phyloP scores from a whole-genome alignment of 2,797 vertebrate species.

The Oophaga sylvatica region DNA sequence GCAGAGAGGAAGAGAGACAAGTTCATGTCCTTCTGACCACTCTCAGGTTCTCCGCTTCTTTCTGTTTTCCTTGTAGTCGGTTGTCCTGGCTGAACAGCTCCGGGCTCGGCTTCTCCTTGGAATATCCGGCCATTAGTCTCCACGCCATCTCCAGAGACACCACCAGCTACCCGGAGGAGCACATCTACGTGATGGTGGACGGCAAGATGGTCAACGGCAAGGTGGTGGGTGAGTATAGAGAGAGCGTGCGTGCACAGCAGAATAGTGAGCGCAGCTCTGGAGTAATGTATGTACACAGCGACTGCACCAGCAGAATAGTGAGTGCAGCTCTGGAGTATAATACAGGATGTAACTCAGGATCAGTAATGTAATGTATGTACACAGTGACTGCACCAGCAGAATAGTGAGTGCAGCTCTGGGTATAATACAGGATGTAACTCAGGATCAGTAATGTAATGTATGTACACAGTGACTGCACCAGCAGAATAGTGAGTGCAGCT shows the following conservation, averaged over 20 bases:
- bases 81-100: slow-evolving; percentile 91
- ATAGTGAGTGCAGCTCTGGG: neutral
- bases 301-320: neutral
- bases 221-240: slow-evolving; percentile 76
- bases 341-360: too few species aligned
- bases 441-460: too few species aligned
- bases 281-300: neutral
- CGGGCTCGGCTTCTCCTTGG: slow-evolving; percentile 89
- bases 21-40: neutral
- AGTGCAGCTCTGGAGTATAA: too few species aligned
- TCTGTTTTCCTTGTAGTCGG: slow-evolving; percentile 72
- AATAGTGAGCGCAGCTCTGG: neutral
- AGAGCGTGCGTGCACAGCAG: neutral
- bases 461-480: neutral
- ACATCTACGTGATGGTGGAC: slow-evolving; percentile 97
- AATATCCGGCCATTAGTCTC: slow-evolving; percentile 91
- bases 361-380: neutral
- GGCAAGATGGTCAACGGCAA: slow-evolving; percentile 91
- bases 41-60: accelerated
- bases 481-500: neutral
- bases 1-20: too few species aligned
- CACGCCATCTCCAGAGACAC: slow-evolving; percentile 92
- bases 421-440: too few species aligned
- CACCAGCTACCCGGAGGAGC: slow-evolving; percentile 86
- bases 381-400: neutral